Evolutionary conservation across 1,140 invertebrate species (phyloP).

Genomic region (Tetragnatha versicolor): DNA sequence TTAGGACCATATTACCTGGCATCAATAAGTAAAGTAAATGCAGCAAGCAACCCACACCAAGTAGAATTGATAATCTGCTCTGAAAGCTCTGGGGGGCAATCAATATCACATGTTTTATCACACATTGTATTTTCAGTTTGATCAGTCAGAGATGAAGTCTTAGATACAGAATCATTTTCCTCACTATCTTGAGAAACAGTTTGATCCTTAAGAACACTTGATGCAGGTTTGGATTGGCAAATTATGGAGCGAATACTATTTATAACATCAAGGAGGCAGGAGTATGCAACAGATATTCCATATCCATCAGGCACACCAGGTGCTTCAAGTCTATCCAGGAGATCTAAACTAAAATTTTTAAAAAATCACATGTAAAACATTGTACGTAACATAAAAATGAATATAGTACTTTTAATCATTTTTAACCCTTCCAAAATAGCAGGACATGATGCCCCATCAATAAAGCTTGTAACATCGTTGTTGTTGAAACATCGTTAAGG

Average conservation of each 20-base stretch:
- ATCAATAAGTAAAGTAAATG: conserved; percentile 89
- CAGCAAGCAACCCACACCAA: conserved; percentile 92
- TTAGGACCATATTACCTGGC: conserved; percentile 79
- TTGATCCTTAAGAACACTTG: conserved; percentile 6
- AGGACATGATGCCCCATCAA: too few species aligned
- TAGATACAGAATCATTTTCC: background rate
- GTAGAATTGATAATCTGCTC: conserved; percentile 88
- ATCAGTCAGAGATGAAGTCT: background rate
- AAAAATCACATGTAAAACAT: background rate
- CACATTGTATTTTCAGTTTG: conserved; percentile 28
- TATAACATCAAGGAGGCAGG: conserved; percentile 84
- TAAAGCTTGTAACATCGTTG: too few species aligned
- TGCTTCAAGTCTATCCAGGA: conserved; percentile 94
- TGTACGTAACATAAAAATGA: too few species aligned
- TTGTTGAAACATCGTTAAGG: too few species aligned
- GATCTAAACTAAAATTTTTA: conserved; percentile 78
- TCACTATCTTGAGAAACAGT: too few species aligned
- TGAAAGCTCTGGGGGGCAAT: conserved; percentile 58
- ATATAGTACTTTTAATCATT: too few species aligned
- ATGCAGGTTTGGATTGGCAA: conserved; percentile 3
- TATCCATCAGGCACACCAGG: conserved; percentile 92
- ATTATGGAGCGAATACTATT: conserved; percentile 59
- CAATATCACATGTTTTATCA: conserved; percentile 42
- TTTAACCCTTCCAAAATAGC: too few species aligned
- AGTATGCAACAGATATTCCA: conserved; percentile 92